Evolutionary conservation across 1,140 invertebrate genomes (phyloP).

Genomic region (Ceratina calcarata): DNA sequence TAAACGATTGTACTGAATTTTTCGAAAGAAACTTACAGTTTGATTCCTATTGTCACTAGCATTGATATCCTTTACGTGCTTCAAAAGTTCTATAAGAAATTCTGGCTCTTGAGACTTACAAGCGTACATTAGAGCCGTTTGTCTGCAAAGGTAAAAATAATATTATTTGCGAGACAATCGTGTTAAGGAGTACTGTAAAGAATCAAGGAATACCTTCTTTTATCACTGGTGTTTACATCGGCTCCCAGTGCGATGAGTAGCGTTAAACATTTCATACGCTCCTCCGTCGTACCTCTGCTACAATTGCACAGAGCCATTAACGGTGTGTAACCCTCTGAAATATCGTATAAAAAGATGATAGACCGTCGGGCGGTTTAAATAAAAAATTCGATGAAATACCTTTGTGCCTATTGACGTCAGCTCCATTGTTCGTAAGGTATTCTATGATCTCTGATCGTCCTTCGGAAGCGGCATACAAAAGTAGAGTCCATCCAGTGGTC

Average conservation of each 20-base stretch:
- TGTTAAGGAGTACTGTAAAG: no score
- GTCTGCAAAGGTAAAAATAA: constrained; percentile 65
- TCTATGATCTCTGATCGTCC: constrained; percentile 66
- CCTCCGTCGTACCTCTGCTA: constrained; percentile 39
- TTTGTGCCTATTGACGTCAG: constrained; percentile 74
- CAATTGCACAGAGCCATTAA: constrained; percentile 78
- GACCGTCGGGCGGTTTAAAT: constrained; percentile 58
- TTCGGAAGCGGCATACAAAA: constrained; percentile 72
- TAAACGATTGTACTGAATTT: neutral
- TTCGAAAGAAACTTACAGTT: constrained; percentile 76
- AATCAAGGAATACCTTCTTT: constrained; percentile 53
- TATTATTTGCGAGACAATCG: neutral
- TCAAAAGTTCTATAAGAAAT: constrained; percentile 78
- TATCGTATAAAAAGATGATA: constrained; percentile 9
- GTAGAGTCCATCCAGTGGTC: constrained; percentile 69
- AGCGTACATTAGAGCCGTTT: constrained; percentile 82
- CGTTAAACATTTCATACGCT: constrained; percentile 66
- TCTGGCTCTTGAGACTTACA: constrained; percentile 73
- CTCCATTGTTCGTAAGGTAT: constrained; percentile 69
- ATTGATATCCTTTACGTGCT: constrained; percentile 79
- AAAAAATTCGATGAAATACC: constrained; percentile 59
- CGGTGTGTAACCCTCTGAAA: constrained; percentile 81
- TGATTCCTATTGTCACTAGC: constrained; percentile 79
- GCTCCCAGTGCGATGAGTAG: constrained; percentile 67
- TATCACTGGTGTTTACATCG: constrained; percentile 69